These are phyloP conservation scores for Nymphalis polychloros DNA, from an alignment of 2,888 invertebrate species.

Conservation along the genomic window DNA sequence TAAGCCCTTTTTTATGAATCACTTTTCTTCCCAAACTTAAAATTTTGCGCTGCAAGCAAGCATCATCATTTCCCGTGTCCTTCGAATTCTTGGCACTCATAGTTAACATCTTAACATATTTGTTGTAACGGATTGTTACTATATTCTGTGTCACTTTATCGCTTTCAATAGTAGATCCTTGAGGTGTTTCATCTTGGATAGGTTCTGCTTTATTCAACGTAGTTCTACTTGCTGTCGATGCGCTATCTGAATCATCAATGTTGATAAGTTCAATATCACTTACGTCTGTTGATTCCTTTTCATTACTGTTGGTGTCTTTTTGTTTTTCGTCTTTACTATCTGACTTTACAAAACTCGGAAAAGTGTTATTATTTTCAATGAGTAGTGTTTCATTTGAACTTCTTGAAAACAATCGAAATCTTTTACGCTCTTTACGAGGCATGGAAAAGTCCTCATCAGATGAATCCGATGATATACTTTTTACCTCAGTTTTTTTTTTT, in stretches of 20 bases:
- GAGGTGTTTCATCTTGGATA: conserved; percentile 24
- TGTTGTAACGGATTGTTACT: conserved; percentile 53
- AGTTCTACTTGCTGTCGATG: conserved; percentile 42
- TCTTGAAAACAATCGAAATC: conserved; percentile 49
- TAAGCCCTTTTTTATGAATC: conserved; percentile 56
- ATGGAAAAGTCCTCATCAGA: conserved; percentile 43
- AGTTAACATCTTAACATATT: conserved; percentile 50
- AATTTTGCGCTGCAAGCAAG: conserved; percentile 63
- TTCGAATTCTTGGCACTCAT: conserved; percentile 36
- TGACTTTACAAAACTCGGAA: conserved; percentile 29
- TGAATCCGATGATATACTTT: conserved; percentile 39
- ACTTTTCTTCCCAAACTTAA: conserved; percentile 69
- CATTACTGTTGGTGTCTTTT: background rate
- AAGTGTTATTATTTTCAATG: conserved; percentile 36
- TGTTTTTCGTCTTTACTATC: conserved; percentile 26
- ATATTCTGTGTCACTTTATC: conserved; percentile 55
- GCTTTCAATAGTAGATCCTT: conserved; percentile 39
- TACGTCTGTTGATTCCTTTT: background rate
- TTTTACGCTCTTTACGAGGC: conserved; percentile 41
- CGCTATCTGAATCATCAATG: conserved; percentile 61
- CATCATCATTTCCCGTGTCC: conserved; percentile 42
- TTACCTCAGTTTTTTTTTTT: conserved; percentile 36
- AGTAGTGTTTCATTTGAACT: conserved; percentile 51
- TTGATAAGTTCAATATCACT: conserved; percentile 53
- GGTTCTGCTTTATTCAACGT: conserved; percentile 26